These are phyloP conservation scores for Drosophila rufa DNA, from an alignment of 1,140 invertebrate genomes.

Conservation along the genomic window DNA sequence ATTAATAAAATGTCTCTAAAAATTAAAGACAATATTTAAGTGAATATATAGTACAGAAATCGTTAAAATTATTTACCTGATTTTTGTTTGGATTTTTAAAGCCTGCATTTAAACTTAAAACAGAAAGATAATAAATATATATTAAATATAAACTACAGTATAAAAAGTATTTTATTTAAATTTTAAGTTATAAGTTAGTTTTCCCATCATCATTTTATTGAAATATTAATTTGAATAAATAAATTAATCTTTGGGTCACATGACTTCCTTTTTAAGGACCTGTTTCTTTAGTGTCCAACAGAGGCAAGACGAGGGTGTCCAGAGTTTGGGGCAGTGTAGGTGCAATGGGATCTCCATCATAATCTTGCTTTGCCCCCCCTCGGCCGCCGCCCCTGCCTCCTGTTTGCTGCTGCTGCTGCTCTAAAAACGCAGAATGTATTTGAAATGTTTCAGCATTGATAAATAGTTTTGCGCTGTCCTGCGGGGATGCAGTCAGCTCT, in stretches of 20 bases:
- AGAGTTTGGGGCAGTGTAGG: background rate
- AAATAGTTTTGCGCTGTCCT: conserved; percentile 79
- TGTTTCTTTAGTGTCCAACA: background rate
- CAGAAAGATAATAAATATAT: too few species aligned
- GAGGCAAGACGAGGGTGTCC: background rate
- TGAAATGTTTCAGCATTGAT: conserved; percentile 84
- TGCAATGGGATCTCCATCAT: conserved; percentile 62
- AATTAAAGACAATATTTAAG: too few species aligned
- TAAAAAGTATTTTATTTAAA: too few species aligned
- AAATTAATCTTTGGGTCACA: too few species aligned
- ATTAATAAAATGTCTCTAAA: too few species aligned
- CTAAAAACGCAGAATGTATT: conserved; percentile 77
- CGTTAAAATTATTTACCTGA: too few species aligned
- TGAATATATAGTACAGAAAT: too few species aligned
- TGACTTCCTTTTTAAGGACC: background rate
- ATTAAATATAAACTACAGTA: too few species aligned
- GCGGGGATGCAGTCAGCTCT: conserved; percentile 37
- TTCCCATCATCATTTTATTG: background rate
- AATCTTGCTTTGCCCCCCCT: conserved; percentile 49
- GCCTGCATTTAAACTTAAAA: too few species aligned
- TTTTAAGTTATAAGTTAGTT: too few species aligned
- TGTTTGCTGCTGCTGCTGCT: conserved; percentile 18
- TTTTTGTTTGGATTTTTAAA: too few species aligned
- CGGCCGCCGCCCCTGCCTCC: background rate
- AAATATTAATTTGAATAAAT: too few species aligned